Conservation (phyloP, 2,113 vertebrate species). For the Tachycineta bicolor region DNA sequence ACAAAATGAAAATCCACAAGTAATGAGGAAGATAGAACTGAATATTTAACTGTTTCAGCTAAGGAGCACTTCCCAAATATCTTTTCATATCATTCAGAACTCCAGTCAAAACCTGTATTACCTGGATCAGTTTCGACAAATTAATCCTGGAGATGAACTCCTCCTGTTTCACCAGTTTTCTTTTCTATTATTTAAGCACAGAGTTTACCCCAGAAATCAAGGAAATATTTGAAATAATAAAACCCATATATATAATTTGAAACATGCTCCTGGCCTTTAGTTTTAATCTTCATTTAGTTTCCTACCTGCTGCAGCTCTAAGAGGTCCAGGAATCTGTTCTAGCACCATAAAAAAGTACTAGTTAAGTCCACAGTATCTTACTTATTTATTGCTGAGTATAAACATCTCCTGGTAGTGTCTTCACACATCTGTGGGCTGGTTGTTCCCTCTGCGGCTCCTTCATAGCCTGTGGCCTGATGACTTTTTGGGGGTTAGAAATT, state of each 20-base stretch:
- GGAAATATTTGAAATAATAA: neutral
- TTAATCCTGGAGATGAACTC: neutral
- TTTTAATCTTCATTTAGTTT: neutral
- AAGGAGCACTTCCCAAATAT: neutral
- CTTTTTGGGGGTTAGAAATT: neutral
- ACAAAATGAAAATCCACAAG: constrained; percentile 45
- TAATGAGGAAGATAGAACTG: constrained; percentile 41
- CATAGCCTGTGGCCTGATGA: neutral
- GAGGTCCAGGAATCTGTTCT: neutral
- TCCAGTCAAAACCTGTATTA: neutral
- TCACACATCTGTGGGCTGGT: neutral
- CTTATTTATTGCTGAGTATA: neutral
- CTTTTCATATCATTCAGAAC: neutral
- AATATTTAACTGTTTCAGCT: constrained; percentile 24
- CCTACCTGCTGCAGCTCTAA: neutral
- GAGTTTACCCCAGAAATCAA: neutral
- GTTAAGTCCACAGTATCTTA: neutral
- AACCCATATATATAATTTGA: neutral
- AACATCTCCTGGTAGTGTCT: neutral
- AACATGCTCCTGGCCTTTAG: neutral
- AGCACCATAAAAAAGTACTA: neutral
- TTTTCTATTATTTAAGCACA: neutral
- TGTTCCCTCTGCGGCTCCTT: neutral
- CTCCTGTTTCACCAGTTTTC: neutral
- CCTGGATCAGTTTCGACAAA: neutral